Evolutionary conservation across 2,797 vertebrate species (phyloP).

Genomic region (Tenualosa ilisha): DNA sequence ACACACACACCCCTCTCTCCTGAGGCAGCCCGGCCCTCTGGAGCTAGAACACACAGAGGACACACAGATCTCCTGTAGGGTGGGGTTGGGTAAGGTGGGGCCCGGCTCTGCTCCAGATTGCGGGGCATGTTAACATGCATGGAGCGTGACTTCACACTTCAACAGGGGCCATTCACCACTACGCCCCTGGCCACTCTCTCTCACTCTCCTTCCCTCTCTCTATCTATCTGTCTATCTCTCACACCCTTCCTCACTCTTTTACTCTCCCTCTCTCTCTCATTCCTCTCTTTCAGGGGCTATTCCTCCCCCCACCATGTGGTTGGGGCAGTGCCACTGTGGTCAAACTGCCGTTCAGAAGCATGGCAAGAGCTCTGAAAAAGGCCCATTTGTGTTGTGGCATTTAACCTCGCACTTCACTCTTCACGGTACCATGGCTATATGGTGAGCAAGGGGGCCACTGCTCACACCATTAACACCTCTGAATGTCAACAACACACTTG

Average conservation of each 20-base stretch:
- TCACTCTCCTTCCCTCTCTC: neutral
- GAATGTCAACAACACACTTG: neutral
- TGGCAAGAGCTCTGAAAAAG: neutral
- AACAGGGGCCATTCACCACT: conserved; percentile 3
- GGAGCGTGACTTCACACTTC: conserved; percentile 11
- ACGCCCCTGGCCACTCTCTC: neutral
- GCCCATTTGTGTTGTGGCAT: neutral
- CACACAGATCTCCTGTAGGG: conserved; percentile 20
- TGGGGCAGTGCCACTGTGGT: neutral
- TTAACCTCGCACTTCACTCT: neutral
- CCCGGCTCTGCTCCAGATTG: neutral
- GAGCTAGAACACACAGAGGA: neutral
- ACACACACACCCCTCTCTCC: conserved; percentile 22
- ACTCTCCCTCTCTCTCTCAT: conserved; percentile 2
- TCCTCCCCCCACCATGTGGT: neutral
- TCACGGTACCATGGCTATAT: neutral
- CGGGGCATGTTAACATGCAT: conserved; percentile 9
- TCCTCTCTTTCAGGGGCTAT: no score
- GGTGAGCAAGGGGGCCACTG: neutral
- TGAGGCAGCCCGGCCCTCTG: neutral
- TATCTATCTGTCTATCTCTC: neutral
- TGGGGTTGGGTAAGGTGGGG: neutral
- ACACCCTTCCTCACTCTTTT: neutral
- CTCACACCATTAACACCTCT: conserved; percentile 15
- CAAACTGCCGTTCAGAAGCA: neutral